Evolutionary conservation across 2,797 vertebrate species (phyloP), one percentile per base, ranked within the genome.

Genomic region (Scolopax bukidnonensis): DNA sequence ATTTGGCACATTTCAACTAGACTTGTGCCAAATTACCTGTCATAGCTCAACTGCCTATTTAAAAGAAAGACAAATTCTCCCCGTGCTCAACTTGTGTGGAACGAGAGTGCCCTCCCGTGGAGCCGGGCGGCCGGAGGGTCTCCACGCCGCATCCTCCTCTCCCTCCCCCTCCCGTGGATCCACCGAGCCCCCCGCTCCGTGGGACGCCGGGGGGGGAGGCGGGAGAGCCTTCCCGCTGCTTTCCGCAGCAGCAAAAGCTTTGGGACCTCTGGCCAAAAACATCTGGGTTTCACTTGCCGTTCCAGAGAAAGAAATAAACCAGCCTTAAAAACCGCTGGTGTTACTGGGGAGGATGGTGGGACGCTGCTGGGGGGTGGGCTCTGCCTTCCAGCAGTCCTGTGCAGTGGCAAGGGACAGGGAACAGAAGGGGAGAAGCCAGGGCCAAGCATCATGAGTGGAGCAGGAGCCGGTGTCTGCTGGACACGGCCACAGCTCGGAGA

Each of bases 11-110:
- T 96, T 96, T 97, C 93, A 74, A 75, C 28, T 67, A 85, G 96
- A 96, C 96, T 95, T 73, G 94, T 87, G 97, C 98, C 98, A 98
- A 97, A 97, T 97, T 97, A 97, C 96, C 97, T 97, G 97, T 97
- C 98, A 97, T 57, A 70, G 85, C 77, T 85, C 30, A 96, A 56
- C 41, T 6, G 92, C 82, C 96, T 97, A 94, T 97, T 96, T 47
- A 87, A 78, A 96, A 68, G 93, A 95, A 95, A 98, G 97, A 97
- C 63, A 83, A 96, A 96, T 67, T 91, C 4, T 78, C 32, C 30
- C 5, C 17, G 13, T 10, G 19, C 63, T 16, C n/a, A 4, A 21
- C 76, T 93, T 92, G 73, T 40, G 87, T 48, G 95, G 97, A 95
- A 40, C 94, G 50, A 94, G 93, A 97, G 96, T 97, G 98, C 98